These are phyloP conservation scores for Zaprionus nigranus DNA, from an alignment of 1,140 invertebrate species.

Conservation along the genomic window DNA sequence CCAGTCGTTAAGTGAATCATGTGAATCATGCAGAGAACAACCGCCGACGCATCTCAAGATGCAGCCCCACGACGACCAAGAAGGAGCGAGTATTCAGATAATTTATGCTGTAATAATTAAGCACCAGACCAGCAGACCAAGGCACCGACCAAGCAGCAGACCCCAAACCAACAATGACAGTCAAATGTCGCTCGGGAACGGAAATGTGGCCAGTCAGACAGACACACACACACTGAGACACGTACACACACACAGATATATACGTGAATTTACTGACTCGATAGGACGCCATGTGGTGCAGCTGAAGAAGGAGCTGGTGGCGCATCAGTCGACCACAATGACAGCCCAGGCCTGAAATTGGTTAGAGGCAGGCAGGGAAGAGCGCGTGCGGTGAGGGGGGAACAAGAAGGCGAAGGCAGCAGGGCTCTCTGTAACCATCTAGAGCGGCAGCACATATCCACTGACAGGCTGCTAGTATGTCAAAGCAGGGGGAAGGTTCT, in stretches of 20 bases:
- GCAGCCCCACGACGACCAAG: slow-evolving; percentile 26
- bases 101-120: slow-evolving; percentile 83
- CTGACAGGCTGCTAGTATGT: background rate
- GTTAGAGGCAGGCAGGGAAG: slow-evolving; percentile 10
- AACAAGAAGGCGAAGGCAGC: background rate
- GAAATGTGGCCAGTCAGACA: slow-evolving; percentile 29
- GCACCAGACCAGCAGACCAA: slow-evolving; percentile 36
- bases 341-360: slow-evolving; percentile 40
- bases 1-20: slow-evolving; percentile 65
- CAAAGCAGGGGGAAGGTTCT: background rate
- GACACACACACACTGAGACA: background rate
- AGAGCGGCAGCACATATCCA: slow-evolving; percentile 8
- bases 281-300: slow-evolving; percentile 42
- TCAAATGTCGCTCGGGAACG: slow-evolving; percentile 50
- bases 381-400: too few species aligned
- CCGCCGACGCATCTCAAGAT: slow-evolving; percentile 63
- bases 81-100: slow-evolving; percentile 45
- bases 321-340: slow-evolving; percentile 42
- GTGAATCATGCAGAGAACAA: slow-evolving; percentile 63
- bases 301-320: slow-evolving; percentile 14
- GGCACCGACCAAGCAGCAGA: background rate
- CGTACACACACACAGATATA: slow-evolving; percentile 9
- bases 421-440: slow-evolving; percentile 18
- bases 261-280: slow-evolving; percentile 35
- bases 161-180: slow-evolving; percentile 55